phyloP scores from a whole-genome alignment of 2,888 invertebrate species.

The Eilema depressum region DNA sequence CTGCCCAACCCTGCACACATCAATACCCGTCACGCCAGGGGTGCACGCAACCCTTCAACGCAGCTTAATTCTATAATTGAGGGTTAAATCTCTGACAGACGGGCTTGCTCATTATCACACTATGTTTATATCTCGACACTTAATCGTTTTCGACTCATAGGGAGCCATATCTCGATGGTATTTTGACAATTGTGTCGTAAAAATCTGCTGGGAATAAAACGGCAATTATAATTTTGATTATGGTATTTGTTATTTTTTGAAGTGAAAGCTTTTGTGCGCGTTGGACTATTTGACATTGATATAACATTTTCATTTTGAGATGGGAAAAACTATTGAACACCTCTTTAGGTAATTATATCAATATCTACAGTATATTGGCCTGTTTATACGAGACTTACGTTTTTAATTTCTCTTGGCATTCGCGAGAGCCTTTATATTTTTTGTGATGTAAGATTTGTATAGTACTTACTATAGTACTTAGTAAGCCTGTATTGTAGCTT shows the following conservation, averaged over 20 bases:
- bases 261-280: too few relatives aligned
- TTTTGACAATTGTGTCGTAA: constrained; percentile 54
- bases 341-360: too few relatives aligned
- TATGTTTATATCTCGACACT: constrained; percentile 63
- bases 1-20: constrained; percentile 52
- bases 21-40: constrained; percentile 70
- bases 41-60: constrained; percentile 78
- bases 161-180: constrained; percentile 70
- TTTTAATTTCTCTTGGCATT: too few relatives aligned
- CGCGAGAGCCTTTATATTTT: too few relatives aligned
- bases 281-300: too few relatives aligned
- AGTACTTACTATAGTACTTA: too few relatives aligned
- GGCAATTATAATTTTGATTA: constrained; percentile 20
- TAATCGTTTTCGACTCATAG: constrained; percentile 50
- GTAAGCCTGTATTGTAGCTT: too few relatives aligned
- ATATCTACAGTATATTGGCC: too few relatives aligned
- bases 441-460: too few relatives aligned
- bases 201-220: constrained; percentile 37
- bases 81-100: constrained; percentile 83
- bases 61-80: constrained; percentile 85
- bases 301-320: too few relatives aligned
- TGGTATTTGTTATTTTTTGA: not conserved
- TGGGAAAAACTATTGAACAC: too few relatives aligned
- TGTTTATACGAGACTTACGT: too few relatives aligned
- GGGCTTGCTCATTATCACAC: constrained; percentile 80